phyloP scores from a whole-genome alignment of 1,140 invertebrate species.

The Euborellia annulipes region DNA sequence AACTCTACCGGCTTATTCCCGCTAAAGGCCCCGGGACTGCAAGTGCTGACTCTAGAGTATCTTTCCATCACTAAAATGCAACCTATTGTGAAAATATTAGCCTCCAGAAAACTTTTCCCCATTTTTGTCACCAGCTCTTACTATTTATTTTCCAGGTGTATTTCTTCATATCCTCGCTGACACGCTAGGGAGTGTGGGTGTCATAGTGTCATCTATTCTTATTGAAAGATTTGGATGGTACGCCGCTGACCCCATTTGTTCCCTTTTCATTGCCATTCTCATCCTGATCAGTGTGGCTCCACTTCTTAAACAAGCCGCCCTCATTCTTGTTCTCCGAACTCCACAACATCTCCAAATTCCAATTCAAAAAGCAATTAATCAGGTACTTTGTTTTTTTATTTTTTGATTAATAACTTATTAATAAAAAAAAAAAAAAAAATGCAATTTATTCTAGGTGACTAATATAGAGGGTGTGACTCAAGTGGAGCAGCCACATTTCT shows the following conservation, averaged over 20 bases:
- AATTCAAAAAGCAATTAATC: constrained; percentile 19
- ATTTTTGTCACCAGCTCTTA: no score
- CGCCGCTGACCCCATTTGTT: constrained; percentile 46
- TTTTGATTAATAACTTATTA: neutral
- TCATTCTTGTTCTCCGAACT: constrained; percentile 27
- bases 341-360: constrained; percentile 18
- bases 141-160: constrained; percentile 35
- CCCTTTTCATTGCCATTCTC: constrained; percentile 39
- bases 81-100: no score
- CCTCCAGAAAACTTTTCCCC: no score
- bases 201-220: constrained; percentile 42
- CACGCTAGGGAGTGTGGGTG: constrained; percentile 44
- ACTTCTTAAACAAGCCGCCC: constrained; percentile 34
- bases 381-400: constrained; percentile 16
- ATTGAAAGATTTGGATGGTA: constrained; percentile 42
- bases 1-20: no score
- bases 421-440: neutral
- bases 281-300: constrained; percentile 40
- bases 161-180: constrained; percentile 46
- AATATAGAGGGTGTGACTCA: constrained; percentile 8
- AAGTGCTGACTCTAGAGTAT: no score
- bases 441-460: constrained; percentile 1
- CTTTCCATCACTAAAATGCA: no score
- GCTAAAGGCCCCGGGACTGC: no score
- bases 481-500: constrained; percentile 8